Base-by-base conservation (phyloP, 2,113 vertebrate species). In the Cheilinus undulatus region DNA sequence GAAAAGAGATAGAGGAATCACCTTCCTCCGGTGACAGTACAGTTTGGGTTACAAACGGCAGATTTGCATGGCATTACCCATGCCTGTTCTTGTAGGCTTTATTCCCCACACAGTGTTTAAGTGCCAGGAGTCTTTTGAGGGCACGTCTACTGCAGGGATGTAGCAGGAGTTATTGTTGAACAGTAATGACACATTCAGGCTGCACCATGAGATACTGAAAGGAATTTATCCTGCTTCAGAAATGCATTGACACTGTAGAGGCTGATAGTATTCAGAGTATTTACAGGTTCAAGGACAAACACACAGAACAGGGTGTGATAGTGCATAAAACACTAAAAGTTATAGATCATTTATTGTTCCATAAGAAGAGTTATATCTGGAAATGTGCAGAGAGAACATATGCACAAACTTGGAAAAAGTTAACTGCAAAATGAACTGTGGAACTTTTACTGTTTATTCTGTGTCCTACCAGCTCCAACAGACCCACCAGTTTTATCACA, bases 31-130 rank as follows among this genome's bases (percentile, higher is more conserved):
- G 45, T 69, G 68, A 82, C 77, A 69, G 64, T 61, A 26, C 32
- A 82, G 73, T 63, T 80, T 80, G 62, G 85, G 70, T 82, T 83
- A 83, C 73, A 82, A 84, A 84, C 65, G 38, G 28, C 28, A 86
- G 87, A 88, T 90, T 91, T 89, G 84, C 81, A 83, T 85, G 76
- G 72, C 56, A 84, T 89, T 88, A 88, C 71, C 65, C 45, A 3
- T 49, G 73, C 28, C 83, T 52, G 61, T 73, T 50, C 46, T 50
- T 49, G 45, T 46, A 42, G 76, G 69, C 57, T 86, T 83, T 83
- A 86, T 83, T 60, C 75, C 77, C 52, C 57, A 52, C 71, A 43
- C 56, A 64, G 36, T 40, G 30, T 30, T 70, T 51, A 67, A 76
- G 81, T 85, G 80, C 46, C 62, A 54, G 70, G 57, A 82, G 76